Percentiles rank a stretch among this genome's conserved stretches.
Conservation (phyloP, 2,797 vertebrate species). For the Crax fasciolata region DNA sequence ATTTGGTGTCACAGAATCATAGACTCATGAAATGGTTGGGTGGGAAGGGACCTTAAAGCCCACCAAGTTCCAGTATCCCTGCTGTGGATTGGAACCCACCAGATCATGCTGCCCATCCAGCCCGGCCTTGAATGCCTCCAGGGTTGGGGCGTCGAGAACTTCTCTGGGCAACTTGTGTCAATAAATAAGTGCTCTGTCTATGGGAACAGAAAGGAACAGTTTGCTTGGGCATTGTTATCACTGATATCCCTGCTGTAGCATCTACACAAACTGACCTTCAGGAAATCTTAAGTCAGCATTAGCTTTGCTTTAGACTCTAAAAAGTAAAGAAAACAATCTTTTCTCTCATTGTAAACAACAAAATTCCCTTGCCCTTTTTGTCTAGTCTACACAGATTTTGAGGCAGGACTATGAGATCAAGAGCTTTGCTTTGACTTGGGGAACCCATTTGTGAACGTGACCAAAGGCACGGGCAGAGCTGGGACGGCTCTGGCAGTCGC, state of each 20-base stretch:
- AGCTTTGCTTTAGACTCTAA: neutral
- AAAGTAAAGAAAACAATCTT: neutral
- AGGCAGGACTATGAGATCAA: neutral
- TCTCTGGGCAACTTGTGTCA: neutral
- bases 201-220: neutral
- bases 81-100: neutral
- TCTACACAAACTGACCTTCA: neutral
- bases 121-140: neutral
- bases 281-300: neutral
- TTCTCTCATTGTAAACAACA: accelerated
- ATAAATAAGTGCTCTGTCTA: neutral
- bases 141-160: neutral
- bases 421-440: neutral
- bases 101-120: neutral
- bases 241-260: neutral
- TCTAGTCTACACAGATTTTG: accelerated
- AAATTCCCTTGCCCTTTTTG: neutral
- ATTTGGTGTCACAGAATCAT: neutral
- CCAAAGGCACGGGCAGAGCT: accelerated
- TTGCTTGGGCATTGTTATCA: neutral
- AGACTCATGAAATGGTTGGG: neutral
- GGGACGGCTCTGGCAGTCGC: neutral
- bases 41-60: neutral
- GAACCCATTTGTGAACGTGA: accelerated
- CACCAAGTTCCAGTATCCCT: neutral